A percentile compares a stretch with the other conserved stretches of the same genome.
Conservation (phyloP, 2,888 invertebrate species). For the Brenthis hecate region DNA sequence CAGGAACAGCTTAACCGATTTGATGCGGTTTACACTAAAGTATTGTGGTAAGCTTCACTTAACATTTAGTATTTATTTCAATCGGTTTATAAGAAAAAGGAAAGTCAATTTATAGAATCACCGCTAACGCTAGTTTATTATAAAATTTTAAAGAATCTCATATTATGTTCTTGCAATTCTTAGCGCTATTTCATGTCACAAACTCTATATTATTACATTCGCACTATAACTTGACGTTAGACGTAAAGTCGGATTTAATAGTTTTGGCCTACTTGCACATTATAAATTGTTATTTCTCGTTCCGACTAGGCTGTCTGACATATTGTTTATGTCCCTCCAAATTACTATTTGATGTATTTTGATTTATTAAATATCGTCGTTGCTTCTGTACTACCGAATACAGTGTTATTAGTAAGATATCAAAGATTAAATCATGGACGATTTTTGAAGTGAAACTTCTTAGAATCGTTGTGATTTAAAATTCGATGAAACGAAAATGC, state of each 20-base stretch:
- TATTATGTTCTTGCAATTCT: background rate
- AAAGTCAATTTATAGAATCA: too few species aligned
- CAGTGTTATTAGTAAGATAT: background rate
- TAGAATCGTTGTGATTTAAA: too few species aligned
- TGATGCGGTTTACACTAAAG: too few species aligned
- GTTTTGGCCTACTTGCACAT: conserved; percentile 38
- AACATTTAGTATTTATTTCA: too few species aligned
- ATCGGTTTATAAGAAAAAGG: too few species aligned
- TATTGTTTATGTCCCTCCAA: conserved; percentile 39
- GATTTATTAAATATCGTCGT: background rate
- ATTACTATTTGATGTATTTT: conserved; percentile 17
- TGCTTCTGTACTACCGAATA: background rate
- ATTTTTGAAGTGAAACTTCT: too few species aligned
- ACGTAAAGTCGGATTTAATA: conserved; percentile 39
- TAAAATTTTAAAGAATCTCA: background rate
- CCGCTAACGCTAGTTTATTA: too few species aligned
- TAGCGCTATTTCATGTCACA: conserved; percentile 7
- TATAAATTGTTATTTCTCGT: conserved; percentile 35
- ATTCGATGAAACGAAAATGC: too few species aligned
- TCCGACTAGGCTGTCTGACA: conserved; percentile 30
- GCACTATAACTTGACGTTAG: conserved; percentile 36
- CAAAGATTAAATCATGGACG: background rate
- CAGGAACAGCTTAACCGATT: too few species aligned
- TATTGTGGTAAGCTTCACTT: too few species aligned
- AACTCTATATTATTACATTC: conserved; percentile 14